Evolutionary conservation across 2,113 vertebrate genomes (phyloP).

Genomic region (Xenopus laevis): DNA sequence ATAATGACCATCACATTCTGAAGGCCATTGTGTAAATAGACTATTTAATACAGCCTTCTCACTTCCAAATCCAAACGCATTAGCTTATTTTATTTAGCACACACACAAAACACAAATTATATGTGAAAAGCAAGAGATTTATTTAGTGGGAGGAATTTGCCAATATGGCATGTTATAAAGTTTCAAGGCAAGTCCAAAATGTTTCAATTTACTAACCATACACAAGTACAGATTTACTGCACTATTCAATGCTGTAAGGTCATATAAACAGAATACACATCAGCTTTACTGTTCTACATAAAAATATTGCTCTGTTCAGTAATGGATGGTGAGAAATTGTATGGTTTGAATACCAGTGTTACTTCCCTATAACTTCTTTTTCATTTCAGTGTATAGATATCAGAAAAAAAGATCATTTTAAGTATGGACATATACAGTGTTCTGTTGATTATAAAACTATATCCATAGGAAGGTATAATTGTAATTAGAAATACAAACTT

Average conservation of each 20-base stretch:
- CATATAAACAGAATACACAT: not conserved
- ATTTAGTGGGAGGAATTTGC: not conserved
- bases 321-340: no score
- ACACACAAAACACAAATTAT: not conserved
- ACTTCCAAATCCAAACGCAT: conserved; percentile 4
- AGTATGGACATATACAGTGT: no score
- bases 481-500: no score
- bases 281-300: not conserved
- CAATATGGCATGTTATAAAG: conserved; percentile 14
- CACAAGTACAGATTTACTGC: not conserved
- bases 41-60: conserved; percentile 7
- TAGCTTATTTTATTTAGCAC: not conserved
- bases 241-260: not conserved
- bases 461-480: no score
- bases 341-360: no score
- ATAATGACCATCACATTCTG: conserved; percentile 72
- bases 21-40: conserved; percentile 69
- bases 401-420: no score
- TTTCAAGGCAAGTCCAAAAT: conserved; percentile 12
- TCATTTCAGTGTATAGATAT: no score
- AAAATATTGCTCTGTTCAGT: no score
- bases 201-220: conserved; percentile 6
- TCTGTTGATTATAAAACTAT: no score
- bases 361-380: no score
- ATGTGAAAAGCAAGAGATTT: not conserved